Evolutionary conservation across 1,140 invertebrate genomes (phyloP).

Genomic region (Euwallacea similis): DNA sequence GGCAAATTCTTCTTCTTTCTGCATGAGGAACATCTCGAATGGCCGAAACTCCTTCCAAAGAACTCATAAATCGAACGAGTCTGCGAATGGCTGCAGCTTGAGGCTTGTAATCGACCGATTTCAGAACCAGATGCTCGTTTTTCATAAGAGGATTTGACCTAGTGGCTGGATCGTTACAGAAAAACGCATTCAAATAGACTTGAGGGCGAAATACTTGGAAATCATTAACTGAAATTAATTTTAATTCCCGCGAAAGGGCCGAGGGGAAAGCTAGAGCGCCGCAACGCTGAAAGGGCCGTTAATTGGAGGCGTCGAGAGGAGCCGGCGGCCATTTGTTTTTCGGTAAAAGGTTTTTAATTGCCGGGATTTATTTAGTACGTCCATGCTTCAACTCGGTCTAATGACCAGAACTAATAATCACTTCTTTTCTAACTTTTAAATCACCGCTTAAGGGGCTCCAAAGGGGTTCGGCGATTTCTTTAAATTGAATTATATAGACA

Average conservation of each 20-base stretch:
- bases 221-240: slow-evolving; percentile 16
- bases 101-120: not conserved
- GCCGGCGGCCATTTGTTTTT: slow-evolving; percentile 25
- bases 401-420: slow-evolving; percentile 2
- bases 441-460: no score
- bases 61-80: no score
- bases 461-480: no score
- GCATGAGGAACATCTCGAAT: no score
- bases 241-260: slow-evolving; percentile 1
- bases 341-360: slow-evolving; percentile 31
- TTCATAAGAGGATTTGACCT: not conserved
- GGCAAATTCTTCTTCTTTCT: no score
- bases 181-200: slow-evolving; percentile 1
- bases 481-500: no score
- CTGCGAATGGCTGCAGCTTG: no score
- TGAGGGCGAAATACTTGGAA: not conserved
- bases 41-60: no score
- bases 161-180: not conserved
- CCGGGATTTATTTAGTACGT: slow-evolving; percentile 21
- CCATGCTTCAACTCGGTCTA: not conserved
- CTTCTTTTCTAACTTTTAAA: not conserved
- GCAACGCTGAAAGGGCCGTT: slow-evolving; percentile 23
- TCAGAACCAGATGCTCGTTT: not conserved
- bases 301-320: slow-evolving; percentile 27
- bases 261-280: slow-evolving; percentile 4